Evolutionary conservation across 2,113 vertebrate species (phyloP).

Genomic region (Nothobranchius furzeri): DNA sequence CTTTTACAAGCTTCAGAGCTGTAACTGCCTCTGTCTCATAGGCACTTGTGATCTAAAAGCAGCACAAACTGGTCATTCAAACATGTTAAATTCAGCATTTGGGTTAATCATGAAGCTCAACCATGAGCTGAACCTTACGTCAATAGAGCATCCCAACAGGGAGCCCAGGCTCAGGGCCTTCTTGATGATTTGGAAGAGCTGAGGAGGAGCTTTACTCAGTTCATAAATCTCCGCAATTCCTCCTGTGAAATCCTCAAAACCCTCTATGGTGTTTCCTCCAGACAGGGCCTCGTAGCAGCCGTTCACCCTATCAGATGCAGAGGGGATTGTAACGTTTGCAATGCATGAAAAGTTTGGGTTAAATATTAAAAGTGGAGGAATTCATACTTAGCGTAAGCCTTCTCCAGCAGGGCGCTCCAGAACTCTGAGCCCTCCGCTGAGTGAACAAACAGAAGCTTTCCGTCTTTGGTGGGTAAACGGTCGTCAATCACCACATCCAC

Average conservation of each 20-base stretch:
- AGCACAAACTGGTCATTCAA: neutral
- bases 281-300: conserved; percentile 90
- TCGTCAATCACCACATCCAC: conserved; percentile 82
- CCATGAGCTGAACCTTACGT: conserved; percentile 49
- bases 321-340: neutral
- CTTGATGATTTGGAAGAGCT: conserved; percentile 74
- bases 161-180: conserved; percentile 73
- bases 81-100: too few species aligned
- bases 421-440: conserved; percentile 77
- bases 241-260: conserved; percentile 96
- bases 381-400: conserved; percentile 76
- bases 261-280: conserved; percentile 90
- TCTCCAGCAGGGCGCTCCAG: conserved; percentile 79
- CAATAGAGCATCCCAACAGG: conserved; percentile 79
- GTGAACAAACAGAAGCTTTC: conserved; percentile 81
- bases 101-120: neutral
- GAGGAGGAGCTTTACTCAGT: conserved; percentile 69
- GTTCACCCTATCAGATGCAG: conserved; percentile 76
- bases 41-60: conserved; percentile 65
- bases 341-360: neutral
- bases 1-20: conserved; percentile 83
- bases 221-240: conserved; percentile 89
- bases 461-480: conserved; percentile 75
- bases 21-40: conserved; percentile 82
- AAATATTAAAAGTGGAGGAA: neutral